phyloP scores from a whole-genome alignment of 2,888 invertebrate species.

The Nyleta sp. region DNA sequence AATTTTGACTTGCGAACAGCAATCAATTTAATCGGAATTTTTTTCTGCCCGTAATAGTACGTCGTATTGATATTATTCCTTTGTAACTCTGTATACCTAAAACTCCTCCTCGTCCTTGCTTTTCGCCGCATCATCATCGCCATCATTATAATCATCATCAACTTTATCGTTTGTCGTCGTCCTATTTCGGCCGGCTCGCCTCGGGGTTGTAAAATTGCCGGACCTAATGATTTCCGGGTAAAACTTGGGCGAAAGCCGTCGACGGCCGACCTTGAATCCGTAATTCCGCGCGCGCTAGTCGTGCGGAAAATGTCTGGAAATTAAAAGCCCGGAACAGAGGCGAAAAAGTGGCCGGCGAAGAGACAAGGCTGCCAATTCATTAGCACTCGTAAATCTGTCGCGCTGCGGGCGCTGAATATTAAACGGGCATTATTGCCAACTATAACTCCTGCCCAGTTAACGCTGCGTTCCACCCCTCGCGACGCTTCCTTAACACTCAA shows the following conservation, averaged over 20 bases:
- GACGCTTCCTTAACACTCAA: conserved; percentile 53
- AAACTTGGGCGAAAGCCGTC: conserved; percentile 61
- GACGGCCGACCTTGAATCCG: conserved; percentile 60
- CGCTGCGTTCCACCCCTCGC: conserved; percentile 65
- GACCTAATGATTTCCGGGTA: conserved; percentile 78
- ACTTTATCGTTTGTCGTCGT: conserved; percentile 66
- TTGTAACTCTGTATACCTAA: too few relatives aligned
- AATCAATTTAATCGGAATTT: too few relatives aligned
- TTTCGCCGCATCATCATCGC: conserved; percentile 67
- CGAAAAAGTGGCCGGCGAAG: conserved; percentile 62
- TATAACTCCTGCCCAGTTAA: conserved; percentile 80
- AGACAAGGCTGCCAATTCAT: conserved; percentile 79
- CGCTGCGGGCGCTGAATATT: conserved; percentile 80
- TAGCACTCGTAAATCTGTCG: conserved; percentile 82
- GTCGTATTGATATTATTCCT: too few relatives aligned
- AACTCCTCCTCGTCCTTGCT: too few relatives aligned
- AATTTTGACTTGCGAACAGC: too few relatives aligned
- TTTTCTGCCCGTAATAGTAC: too few relatives aligned
- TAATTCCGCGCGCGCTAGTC: conserved; percentile 61
- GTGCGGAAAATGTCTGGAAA: conserved; percentile 67
- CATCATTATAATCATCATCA: conserved; percentile 68
- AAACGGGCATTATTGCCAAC: conserved; percentile 78
- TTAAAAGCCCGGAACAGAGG: conserved; percentile 57
- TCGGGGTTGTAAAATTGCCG: conserved; percentile 71
- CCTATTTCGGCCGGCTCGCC: conserved; percentile 50